phyloP scores from a whole-genome alignment of 2,888 invertebrate genomes.

The Apamea epomidion region DNA sequence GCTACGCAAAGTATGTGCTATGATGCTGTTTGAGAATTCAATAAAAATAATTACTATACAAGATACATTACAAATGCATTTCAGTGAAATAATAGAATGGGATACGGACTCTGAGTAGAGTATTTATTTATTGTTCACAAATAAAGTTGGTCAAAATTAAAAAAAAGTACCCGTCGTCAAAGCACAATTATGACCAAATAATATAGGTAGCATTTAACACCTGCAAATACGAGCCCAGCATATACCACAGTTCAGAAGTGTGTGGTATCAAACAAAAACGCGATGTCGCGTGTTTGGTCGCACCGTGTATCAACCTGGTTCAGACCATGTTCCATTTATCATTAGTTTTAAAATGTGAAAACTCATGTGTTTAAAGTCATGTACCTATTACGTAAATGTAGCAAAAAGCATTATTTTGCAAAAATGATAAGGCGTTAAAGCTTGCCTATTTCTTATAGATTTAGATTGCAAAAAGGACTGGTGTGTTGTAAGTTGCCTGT shows the following conservation, averaged over 20 bases:
- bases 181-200: background rate
- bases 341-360: constrained; percentile 48
- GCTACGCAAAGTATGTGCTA: background rate
- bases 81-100: background rate
- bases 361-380: constrained; percentile 49
- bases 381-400: constrained; percentile 16
- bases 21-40: background rate
- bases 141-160: no score
- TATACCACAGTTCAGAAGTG: constrained; percentile 10
- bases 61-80: background rate
- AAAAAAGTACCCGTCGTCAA: background rate
- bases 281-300: constrained; percentile 53
- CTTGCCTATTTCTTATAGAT: no score
- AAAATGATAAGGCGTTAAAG: background rate
- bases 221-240: constrained; percentile 2
- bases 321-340: constrained; percentile 50
- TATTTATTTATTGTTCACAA: background rate
- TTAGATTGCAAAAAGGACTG: no score
- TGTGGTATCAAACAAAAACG: constrained; percentile 48
- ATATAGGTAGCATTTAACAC: background rate
- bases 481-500: no score
- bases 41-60: background rate
- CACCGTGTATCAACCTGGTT: constrained; percentile 30
- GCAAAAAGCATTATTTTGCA: background rate
- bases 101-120: background rate